These are phyloP conservation scores for Intellagama lesueurii DNA, from an alignment of 2,797 vertebrate species.

Conservation along the genomic window DNA sequence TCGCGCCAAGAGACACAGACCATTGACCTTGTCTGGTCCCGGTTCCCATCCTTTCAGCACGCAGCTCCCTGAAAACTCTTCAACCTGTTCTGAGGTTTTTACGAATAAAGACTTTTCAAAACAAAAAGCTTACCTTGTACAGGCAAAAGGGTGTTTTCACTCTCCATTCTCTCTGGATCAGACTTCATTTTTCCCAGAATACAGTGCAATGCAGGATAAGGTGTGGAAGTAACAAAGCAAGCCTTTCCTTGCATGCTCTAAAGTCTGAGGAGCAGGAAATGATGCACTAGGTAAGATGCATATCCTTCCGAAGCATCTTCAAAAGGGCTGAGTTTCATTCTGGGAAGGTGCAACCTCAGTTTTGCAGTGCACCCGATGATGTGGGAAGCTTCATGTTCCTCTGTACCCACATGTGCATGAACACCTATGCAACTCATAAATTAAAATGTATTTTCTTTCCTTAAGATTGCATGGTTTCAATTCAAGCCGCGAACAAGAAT, in stretches of 20 bases:
- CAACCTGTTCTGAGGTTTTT: no score
- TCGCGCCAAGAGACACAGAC: no score
- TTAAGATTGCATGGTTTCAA: background rate
- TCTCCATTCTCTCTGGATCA: background rate
- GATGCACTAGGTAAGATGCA: no score
- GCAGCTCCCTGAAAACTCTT: background rate
- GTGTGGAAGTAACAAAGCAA: background rate
- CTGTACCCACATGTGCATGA: background rate
- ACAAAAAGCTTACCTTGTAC: slow-evolving; percentile 19
- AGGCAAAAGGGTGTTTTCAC: fast-evolving
- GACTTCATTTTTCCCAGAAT: slow-evolving; percentile 14
- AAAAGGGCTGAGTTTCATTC: background rate
- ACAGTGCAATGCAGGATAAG: background rate
- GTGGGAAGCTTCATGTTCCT: background rate
- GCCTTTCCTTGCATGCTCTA: background rate
- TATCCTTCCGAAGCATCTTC: background rate
- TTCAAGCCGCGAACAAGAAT: background rate
- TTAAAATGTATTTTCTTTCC: no score
- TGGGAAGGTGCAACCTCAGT: background rate
- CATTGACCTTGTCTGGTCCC: no score
- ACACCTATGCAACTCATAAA: no score
- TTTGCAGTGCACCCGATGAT: background rate
- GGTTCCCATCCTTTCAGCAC: no score
- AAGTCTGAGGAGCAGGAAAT: fast-evolving
- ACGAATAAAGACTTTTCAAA: background rate